phyloP scores from a whole-genome alignment of 2,888 invertebrate species.

The Oscheius myriophilus region DNA sequence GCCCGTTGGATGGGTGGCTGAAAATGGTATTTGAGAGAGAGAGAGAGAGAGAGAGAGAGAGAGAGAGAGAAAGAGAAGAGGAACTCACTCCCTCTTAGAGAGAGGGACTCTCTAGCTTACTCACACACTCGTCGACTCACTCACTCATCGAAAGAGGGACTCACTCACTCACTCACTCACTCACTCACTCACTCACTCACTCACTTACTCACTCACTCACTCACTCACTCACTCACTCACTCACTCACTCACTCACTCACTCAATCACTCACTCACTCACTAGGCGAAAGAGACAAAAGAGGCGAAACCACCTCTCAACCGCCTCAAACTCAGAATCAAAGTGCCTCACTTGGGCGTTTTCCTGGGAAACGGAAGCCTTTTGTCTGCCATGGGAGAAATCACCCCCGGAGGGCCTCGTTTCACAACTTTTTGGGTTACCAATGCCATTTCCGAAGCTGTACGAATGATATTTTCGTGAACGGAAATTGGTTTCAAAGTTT shows the following conservation, averaged over 20 bases:
- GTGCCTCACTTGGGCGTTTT: not conserved
- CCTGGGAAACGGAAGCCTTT: slow-evolving; percentile 25
- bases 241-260: too few relatives aligned
- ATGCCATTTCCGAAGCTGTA: not conserved
- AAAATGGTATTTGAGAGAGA: slow-evolving; percentile 1
- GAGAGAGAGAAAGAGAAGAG: not conserved
- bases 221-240: too few relatives aligned
- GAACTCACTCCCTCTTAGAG: not conserved
- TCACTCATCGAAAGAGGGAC: too few relatives aligned
- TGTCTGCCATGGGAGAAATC: slow-evolving; percentile 15
- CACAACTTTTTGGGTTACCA: too few relatives aligned
- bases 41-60: slow-evolving; percentile 3
- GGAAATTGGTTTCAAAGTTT: too few relatives aligned
- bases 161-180: too few relatives aligned
- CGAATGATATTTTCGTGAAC: not conserved
- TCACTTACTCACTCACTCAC: too few relatives aligned
- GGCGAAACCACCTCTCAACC: not conserved
- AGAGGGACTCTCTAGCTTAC: too few relatives aligned
- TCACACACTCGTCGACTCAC: too few relatives aligned
- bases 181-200: too few relatives aligned
- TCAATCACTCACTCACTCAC: too few relatives aligned
- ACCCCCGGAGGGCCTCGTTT: not conserved
- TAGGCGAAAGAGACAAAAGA: too few relatives aligned
- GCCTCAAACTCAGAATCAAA: not conserved
- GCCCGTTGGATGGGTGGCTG: slow-evolving; percentile 8